Base-by-base conservation (phyloP, 2,888 invertebrate species). In the Acronicta alni region DNA sequence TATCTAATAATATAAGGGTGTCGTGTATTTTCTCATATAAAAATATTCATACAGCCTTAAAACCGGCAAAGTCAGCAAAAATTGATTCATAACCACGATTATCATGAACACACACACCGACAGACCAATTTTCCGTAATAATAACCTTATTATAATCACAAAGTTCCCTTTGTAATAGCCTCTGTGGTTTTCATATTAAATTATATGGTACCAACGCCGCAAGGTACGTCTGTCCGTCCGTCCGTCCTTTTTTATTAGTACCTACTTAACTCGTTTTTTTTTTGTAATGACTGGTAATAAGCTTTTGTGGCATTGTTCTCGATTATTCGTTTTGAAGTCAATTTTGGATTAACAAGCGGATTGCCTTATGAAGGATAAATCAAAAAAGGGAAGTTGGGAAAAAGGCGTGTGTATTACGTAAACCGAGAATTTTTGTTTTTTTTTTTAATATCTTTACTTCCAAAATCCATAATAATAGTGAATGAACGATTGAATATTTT, bases 131-230 rank as follows among this genome's bases (percentile, higher is more conserved):
- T 78, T 57, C 61, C 66, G 17, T 72, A 73, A 80, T 78, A 80
- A 79, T 67, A 78, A 69, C 70, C 66, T 71, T 62, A 65, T 64
- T 59, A 68, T 80, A 72, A 79, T 79, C 76, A 76, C 74, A 79
- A 77, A 69, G 79, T 59, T 69, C 47, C 58, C 54, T 56, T 39
- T 17, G 52, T 72, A 74, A 79, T 75, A 54, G 61, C 52, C 52
- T 57, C 65, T 39, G 69, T 62, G 75, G 77, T 78, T 75, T 73
- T 72, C 74, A 68, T 67, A 66, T 63, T 51, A 78, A 78, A 78
- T 80, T 80, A 75, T 68, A 80, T 53, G 65, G 71, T 77, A 20
- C 44, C 43, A 49, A 39, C 54, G 75, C 78, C 80, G 76, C 73
- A 48, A 65, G 75, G 64, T 63, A 67, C 54, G 74, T 71, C 67